These are phyloP conservation scores for Cacajao melanocephalus DNA, from an alignment of 2,797 vertebrate species.

Conservation along the genomic window DNA sequence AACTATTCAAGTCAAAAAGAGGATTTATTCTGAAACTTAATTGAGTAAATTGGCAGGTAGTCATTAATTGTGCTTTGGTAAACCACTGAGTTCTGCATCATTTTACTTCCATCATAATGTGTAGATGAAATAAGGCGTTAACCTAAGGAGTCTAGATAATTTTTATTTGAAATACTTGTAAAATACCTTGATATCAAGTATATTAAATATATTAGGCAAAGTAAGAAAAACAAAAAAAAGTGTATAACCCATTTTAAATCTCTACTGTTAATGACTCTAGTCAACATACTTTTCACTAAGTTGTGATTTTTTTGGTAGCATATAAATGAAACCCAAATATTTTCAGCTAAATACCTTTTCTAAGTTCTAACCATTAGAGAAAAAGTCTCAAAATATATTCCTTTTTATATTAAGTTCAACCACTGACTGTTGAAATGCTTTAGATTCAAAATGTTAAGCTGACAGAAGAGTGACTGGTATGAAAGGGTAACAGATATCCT, in stretches of 20 bases:
- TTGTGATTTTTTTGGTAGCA: neutral
- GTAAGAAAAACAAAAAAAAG: neutral
- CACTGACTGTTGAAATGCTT: slow-evolving; percentile 50
- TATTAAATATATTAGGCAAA: neutral
- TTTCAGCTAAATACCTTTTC: neutral
- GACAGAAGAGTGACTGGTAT: neutral
- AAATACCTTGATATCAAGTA: neutral
- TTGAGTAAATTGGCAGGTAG: neutral
- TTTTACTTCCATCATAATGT: neutral
- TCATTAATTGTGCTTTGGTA: neutral
- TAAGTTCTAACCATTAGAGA: neutral
- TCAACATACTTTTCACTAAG: neutral
- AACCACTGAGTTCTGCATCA: neutral
- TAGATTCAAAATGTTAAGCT: slow-evolving; percentile 26
- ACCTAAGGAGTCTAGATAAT: neutral
- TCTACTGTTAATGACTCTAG: neutral
- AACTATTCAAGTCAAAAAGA: neutral
- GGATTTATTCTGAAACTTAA: slow-evolving; percentile 45
- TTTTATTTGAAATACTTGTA: neutral
- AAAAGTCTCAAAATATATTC: neutral
- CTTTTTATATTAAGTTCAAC: neutral
- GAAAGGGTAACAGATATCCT: neutral
- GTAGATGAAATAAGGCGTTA: neutral
- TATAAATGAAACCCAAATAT: slow-evolving; percentile 45
- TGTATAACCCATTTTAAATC: neutral